These are phyloP conservation scores for Cydia pomonella DNA, from an alignment of 1,140 invertebrate species.

Conservation along the genomic window DNA sequence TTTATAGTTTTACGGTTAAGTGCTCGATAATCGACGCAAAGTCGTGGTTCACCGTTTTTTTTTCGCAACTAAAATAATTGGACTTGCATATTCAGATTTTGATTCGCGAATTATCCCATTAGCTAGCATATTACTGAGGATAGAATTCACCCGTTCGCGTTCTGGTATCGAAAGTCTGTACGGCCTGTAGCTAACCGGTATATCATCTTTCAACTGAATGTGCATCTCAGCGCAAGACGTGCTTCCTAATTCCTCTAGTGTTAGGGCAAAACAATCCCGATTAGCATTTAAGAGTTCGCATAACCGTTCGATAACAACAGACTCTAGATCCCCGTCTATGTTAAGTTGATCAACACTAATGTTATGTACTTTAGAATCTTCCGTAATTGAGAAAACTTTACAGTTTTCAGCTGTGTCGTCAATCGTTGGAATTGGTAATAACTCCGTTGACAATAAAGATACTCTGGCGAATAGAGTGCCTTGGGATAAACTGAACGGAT, in stretches of 20 bases:
- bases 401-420: background rate
- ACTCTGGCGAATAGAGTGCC: conserved; percentile 2
- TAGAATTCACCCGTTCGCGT: background rate
- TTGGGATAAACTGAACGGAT: background rate
- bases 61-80: conserved; percentile 30
- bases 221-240: conserved; percentile 30
- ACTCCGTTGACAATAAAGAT: background rate
- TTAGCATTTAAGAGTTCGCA: background rate
- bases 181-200: conserved; percentile 31
- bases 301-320: background rate
- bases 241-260: conserved; percentile 15
- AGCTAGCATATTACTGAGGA: background rate
- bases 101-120: conserved; percentile 33
- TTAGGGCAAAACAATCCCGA: conserved; percentile 30
- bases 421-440: background rate
- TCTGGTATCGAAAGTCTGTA: conserved; percentile 33
- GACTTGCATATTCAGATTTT: conserved; percentile 29
- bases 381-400: background rate
- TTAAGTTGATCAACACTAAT: conserved; percentile 15
- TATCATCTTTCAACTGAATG: conserved; percentile 30
- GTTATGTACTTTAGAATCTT: background rate
- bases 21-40: conserved; percentile 31
- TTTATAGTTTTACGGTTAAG: conserved; percentile 31
- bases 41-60: conserved; percentile 21
- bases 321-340: background rate